Evolutionary conservation across 2,888 invertebrate species (phyloP), one percentile per base, ranked within the genome.

Genomic region (Chorisops tibialis): DNA sequence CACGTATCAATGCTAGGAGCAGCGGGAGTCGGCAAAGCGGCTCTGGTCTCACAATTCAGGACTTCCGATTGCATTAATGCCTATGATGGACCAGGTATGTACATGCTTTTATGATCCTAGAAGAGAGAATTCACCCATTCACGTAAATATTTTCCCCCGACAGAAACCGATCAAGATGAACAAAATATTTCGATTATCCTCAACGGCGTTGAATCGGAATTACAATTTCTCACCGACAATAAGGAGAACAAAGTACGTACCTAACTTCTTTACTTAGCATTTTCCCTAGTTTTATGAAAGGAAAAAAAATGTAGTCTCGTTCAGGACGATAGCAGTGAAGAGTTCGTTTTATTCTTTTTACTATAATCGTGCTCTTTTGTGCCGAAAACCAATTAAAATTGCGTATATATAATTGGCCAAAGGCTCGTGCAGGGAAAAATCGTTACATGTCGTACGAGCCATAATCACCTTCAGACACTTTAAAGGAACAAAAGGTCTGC

Each of bases 21-120:
- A 0, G 84, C 86, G 4, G 90, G 90, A 0, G 91, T 91, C 39
- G 93, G 93, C 56, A 93, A 94, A 79, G 88, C 90, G 0, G 89
- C 93, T 0, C 83, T 93, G 7, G 85, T 92, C 75, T 88, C 88
- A 71, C 93, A 93, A 79, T 92, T 96, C 73, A 91, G 91, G 83
- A 94, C 95, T 63, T 93, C 93, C 69, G 95, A 95, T 75, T 93
- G 93, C 75, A 93, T 94, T 73, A 94, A 95, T 74, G 93, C 94
- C 30, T 95, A 95, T 75, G 94, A 95, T 72, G 85, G 92, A 72
- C 91, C 88, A 81, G 91, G 92, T 88, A 73, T 78, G 79, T 48
- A 45, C 45, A 63, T 62, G 9, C 1, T 30, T 30, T 30, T 30
- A 7, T 30, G 51, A 63, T 66, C 56, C 14, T 51, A 41, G 6